Evolutionary conservation across 2,113 vertebrate genomes (phyloP), one percentile per base, ranked within the genome.

Genomic region (Pedetes capensis): DNA sequence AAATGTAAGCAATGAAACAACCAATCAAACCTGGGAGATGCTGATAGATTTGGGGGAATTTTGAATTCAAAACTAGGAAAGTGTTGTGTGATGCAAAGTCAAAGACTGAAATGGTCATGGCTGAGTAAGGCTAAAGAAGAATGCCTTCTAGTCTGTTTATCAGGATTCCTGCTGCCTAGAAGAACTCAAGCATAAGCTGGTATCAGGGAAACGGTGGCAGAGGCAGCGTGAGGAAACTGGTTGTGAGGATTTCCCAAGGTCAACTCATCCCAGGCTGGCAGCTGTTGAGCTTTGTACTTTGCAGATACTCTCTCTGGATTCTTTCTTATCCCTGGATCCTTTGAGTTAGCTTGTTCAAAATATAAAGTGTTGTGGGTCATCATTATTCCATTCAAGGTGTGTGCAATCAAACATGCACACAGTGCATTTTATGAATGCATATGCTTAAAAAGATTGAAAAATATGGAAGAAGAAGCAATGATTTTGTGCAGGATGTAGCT

Each of bases 381-480:
- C 47, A 75, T 49, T 72, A 95, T 95, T 94, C 51, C 47, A n/a
- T 90, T 39, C 37, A 53, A 85, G 61, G 20, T 72, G 18, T 78
- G 22, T 42, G 25, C 34, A 95, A 83, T 96, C 57, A 81, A 47
- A 92, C 86, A 85, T 53, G 69, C n/a, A 94, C 87, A 76, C 32
- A 75, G 68, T 59, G 11, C 18, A 25, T 59, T 57, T 82, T 89
- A 55, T 53, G 79, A 95, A 64, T 74, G 66, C 7, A 49, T 78
- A 20, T 18, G 7, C 51, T 87, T 27, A 20, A 49, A 17, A 74
- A 66, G 51, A 61, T 17, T 23, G 63, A 80, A 72, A 42, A 76
- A 76, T n/a, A n/a, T n/a, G n/a, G 66, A 64, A 23, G 27, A 83
- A 87, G 22, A 91, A 39, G 34, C 42, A 57, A 85, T 95, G 80